Percentiles rank a stretch among this genome's conserved stretches.
phyloP scores from a whole-genome alignment of 2,888 invertebrate species.

The Tiphia femorata region DNA sequence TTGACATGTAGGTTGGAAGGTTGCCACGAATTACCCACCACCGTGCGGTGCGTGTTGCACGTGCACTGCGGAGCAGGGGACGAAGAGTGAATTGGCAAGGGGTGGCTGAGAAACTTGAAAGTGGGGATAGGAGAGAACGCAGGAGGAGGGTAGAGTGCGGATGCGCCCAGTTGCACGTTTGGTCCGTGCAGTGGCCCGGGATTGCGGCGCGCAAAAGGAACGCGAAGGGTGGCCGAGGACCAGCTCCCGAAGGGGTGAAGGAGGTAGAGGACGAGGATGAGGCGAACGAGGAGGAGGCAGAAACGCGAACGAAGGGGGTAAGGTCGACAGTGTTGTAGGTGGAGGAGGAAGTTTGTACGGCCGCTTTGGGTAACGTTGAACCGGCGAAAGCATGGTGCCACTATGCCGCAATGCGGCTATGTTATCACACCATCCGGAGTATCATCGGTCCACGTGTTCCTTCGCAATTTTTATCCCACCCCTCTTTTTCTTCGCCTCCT shows the following conservation, averaged over 20 bases:
- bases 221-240: not conserved
- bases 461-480: constrained; percentile 8
- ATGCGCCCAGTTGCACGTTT: too few relatives aligned
- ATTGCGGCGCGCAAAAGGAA: not conserved
- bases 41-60: too few relatives aligned
- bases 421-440: constrained; percentile 56
- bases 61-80: too few relatives aligned
- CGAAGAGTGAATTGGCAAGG: too few relatives aligned
- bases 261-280: not conserved
- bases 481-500: not conserved
- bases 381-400: constrained; percentile 45
- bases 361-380: constrained; percentile 31
- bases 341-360: constrained; percentile 29
- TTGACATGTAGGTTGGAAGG: too few relatives aligned
- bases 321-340: constrained; percentile 8
- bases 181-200: not conserved
- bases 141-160: too few relatives aligned
- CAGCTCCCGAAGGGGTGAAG: not conserved
- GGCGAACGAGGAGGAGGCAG: not conserved
- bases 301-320: constrained; percentile 5
- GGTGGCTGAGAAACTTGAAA: too few relatives aligned
- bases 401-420: constrained; percentile 63
- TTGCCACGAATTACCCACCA: too few relatives aligned
- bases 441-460: constrained; percentile 24
- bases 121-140: too few relatives aligned